Percentiles rank a stretch among this genome's conserved stretches.
These are phyloP conservation scores for Channallabes apus DNA, from an alignment of 2,797 vertebrate species.

Conservation along the genomic window DNA sequence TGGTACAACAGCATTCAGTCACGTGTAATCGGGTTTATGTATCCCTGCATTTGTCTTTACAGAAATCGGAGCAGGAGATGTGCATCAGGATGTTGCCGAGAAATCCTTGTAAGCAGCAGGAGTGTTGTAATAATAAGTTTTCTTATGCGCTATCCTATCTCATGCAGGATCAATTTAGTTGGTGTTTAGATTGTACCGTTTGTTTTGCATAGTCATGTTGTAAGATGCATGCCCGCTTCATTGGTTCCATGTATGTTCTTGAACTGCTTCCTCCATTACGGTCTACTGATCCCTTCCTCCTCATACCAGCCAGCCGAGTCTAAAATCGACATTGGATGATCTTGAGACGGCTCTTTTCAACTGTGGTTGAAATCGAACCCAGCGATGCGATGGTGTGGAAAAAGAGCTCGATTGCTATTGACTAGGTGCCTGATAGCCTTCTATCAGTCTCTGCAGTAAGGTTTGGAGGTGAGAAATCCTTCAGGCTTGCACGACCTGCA, in stretches of 20 bases:
- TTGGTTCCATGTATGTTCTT: background rate
- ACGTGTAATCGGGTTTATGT: too few relatives aligned
- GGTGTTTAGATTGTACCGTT: background rate
- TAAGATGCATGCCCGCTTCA: background rate
- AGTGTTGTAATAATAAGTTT: too few relatives aligned
- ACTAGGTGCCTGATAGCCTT: background rate
- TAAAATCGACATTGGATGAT: slow-evolving; percentile 19
- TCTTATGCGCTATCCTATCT: background rate
- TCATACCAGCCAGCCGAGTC: background rate
- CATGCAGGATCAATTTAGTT: background rate
- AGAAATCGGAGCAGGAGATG: background rate
- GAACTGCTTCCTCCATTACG: background rate
- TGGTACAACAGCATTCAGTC: too few relatives aligned
- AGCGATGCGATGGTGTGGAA: slow-evolving; percentile 14
- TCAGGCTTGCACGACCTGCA: background rate
- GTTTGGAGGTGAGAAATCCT: background rate
- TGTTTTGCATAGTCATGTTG: background rate
- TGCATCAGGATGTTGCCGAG: background rate
- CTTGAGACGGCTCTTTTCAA: background rate
- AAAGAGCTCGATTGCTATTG: slow-evolving; percentile 15
- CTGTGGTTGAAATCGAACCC: slow-evolving; percentile 16
- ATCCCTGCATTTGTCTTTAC: background rate
- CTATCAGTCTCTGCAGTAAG: background rate
- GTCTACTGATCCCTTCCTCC: slow-evolving; percentile 3
- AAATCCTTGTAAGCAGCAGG: background rate